Evolutionary conservation across 1,140 invertebrate genomes (phyloP).

Genomic region (Dendroctonus valens): DNA sequence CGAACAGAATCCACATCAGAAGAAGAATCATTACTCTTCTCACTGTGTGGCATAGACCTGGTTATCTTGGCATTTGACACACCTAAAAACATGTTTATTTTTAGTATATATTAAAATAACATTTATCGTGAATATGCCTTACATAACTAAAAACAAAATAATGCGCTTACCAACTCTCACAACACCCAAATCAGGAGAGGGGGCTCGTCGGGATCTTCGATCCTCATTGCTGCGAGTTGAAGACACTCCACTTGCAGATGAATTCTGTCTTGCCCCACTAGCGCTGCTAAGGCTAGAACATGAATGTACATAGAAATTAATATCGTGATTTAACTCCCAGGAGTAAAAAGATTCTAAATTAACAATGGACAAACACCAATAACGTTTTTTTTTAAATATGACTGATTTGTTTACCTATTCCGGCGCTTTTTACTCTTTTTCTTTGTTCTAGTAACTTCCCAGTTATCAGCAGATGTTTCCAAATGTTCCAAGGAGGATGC

Average conservation of each 20-base stretch:
- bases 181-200: conserved; percentile 36
- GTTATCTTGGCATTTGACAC: conserved; percentile 53
- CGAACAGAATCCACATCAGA: conserved; percentile 72
- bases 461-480: conserved; percentile 59
- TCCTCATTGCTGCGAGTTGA: conserved; percentile 20
- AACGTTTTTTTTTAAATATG: not conserved
- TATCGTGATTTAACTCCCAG: too few species aligned
- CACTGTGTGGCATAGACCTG: conserved; percentile 64
- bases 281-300: conserved; percentile 31
- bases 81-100: conserved; percentile 1
- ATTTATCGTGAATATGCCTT: not conserved
- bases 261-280: conserved; percentile 28
- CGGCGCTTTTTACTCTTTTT: conserved; percentile 67
- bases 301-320: too few species aligned
- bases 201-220: conserved; percentile 28
- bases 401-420: conserved; percentile 34
- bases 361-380: not conserved
- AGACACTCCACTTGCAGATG: conserved; percentile 14
- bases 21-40: conserved; percentile 71
- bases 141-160: not conserved
- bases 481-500: conserved; percentile 48
- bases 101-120: conserved; percentile 1
- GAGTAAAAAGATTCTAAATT: not conserved
- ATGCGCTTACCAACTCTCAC: conserved; percentile 21
- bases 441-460: conserved; percentile 71